Evolutionary conservation across 2,113 vertebrate species (phyloP).

Genomic region (Chitala chitala): DNA sequence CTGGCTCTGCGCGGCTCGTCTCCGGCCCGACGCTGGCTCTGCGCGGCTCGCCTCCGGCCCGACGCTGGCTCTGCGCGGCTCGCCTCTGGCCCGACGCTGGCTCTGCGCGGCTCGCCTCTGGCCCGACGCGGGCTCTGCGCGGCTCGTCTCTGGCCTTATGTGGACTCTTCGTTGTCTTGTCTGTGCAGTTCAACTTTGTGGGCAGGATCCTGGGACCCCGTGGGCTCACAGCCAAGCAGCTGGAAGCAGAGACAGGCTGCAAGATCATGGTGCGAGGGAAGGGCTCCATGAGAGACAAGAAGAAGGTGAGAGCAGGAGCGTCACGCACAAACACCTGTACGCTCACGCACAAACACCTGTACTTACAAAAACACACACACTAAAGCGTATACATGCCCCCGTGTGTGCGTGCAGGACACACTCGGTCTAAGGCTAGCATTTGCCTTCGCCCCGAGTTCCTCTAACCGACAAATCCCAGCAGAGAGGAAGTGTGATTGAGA

Average conservation of each 20-base stretch:
- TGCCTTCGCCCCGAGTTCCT: too few relatives aligned
- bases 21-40: neutral
- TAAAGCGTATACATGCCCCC: too few relatives aligned
- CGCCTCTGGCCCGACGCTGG: neutral
- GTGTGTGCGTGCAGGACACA: too few relatives aligned
- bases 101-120: too few relatives aligned
- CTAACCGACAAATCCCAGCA: too few relatives aligned
- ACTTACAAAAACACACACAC: too few relatives aligned
- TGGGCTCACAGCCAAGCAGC: constrained; percentile 94
- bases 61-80: neutral
- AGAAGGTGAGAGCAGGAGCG: constrained; percentile 91
- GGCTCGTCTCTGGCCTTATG: neutral
- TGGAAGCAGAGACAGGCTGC: constrained; percentile 97
- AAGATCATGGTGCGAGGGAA: constrained; percentile 99
- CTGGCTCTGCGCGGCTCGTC: too few relatives aligned
- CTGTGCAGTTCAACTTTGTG: constrained; percentile 91
- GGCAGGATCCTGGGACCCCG: constrained; percentile 96
- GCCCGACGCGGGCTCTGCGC: too few relatives aligned
- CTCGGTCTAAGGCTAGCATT: too few relatives aligned
- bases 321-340: too few relatives aligned
- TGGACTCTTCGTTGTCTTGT: neutral
- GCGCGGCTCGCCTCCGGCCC: neutral
- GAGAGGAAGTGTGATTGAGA: too few relatives aligned
- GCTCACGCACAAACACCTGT: too few relatives aligned
- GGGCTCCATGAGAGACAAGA: constrained; percentile 98